Percentiles rank a stretch among this genome's conserved stretches.
Conservation (phyloP, 2,797 vertebrate genomes). For the Platalea minor region DNA sequence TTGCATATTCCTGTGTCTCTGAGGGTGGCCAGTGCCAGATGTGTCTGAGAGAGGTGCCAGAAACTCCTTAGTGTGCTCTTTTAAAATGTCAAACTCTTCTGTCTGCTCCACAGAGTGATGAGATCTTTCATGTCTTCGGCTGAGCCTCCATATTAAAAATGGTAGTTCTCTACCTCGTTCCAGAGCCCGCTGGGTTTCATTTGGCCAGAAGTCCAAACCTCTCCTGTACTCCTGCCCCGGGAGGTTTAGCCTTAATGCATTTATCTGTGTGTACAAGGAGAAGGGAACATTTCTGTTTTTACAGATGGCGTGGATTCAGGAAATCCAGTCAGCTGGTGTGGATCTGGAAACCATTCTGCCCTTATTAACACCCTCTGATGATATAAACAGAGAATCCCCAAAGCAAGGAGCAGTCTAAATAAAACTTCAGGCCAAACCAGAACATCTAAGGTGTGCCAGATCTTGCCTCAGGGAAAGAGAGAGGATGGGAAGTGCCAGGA, state of each 20-base stretch:
- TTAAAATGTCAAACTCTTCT: neutral
- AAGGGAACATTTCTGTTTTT: slow-evolving; percentile 66
- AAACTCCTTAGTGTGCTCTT: neutral
- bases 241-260: slow-evolving; percentile 22
- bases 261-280: slow-evolving; percentile 47
- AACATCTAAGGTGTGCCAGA: slow-evolving; percentile 65
- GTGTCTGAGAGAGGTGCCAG: neutral
- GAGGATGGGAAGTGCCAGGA: slow-evolving; percentile 40
- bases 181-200: neutral
- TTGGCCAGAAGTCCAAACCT: slow-evolving; percentile 1
- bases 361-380: slow-evolving; percentile 65
- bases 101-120: neutral
- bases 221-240: neutral
- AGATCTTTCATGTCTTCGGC: neutral
- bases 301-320: slow-evolving; percentile 62
- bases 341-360: slow-evolving; percentile 67
- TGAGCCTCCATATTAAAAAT: neutral
- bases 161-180: neutral
- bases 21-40: slow-evolving; percentile 8
- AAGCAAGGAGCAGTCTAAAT: slow-evolving; percentile 66
- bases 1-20: neutral
- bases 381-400: slow-evolving; percentile 69
- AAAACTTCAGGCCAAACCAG: slow-evolving; percentile 61
- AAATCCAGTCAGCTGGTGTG: slow-evolving; percentile 65
- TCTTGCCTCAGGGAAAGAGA: slow-evolving; percentile 32